Percentiles rank a stretch among this genome's conserved stretches.
phyloP scores from a whole-genome alignment of 2,797 vertebrate species.

The Emydoidea blandingii region DNA sequence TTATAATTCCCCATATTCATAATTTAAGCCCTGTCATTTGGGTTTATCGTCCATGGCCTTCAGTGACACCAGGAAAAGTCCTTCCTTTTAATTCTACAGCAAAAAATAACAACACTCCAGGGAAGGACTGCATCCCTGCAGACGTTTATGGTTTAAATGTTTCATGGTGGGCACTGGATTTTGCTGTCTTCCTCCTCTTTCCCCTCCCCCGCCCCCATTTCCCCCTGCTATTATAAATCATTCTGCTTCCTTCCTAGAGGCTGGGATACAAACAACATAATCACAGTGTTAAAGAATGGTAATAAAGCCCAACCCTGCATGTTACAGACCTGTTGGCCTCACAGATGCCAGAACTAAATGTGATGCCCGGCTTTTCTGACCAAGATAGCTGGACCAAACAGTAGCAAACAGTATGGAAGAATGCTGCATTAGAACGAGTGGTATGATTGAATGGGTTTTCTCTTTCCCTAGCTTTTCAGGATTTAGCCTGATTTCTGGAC shows the following conservation, averaged over 20 bases:
- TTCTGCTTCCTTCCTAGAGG: constrained; percentile 9
- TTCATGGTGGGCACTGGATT: constrained; percentile 29
- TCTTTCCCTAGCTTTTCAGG: background rate
- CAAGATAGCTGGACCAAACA: background rate
- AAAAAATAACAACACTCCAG: background rate
- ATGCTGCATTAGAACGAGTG: background rate
- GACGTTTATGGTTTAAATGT: constrained; percentile 28
- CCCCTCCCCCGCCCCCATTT: background rate
- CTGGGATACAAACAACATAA: background rate
- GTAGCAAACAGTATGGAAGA: background rate
- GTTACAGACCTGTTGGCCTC: background rate
- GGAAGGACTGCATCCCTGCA: constrained; percentile 2
- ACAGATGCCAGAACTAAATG: background rate
- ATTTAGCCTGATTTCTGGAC: background rate
- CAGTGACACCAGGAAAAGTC: constrained; percentile 62
- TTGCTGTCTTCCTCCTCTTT: background rate
- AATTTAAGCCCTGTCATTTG: constrained; percentile 74
- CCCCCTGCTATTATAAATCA: background rate
- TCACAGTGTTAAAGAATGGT: background rate
- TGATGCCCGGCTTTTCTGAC: background rate
- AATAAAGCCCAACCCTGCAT: background rate
- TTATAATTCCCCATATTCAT: constrained; percentile 76
- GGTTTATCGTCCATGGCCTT: constrained; percentile 70
- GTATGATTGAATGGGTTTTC: background rate
- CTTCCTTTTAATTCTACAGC: constrained; percentile 62